Conservation (phyloP, 2,888 invertebrate genomes). For the Labia minor region DNA sequence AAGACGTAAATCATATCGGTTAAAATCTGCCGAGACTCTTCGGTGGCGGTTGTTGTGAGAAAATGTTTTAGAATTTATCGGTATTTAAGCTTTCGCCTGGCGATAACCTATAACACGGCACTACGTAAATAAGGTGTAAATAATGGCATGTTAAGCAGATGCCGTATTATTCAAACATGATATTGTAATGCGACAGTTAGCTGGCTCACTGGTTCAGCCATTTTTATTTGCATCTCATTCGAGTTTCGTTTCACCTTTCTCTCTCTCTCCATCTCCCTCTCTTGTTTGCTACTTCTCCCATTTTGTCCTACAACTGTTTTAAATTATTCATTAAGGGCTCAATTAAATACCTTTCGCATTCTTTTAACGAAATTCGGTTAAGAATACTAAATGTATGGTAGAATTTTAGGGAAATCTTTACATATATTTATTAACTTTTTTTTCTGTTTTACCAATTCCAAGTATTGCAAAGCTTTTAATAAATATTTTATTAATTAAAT, state of each 20-base stretch:
- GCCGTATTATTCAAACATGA: slow-evolving; percentile 13
- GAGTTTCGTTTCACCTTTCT: too few relatives aligned
- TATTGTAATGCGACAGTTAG: slow-evolving; percentile 7
- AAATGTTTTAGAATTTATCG: background rate
- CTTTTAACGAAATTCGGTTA: too few relatives aligned
- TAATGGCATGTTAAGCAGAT: slow-evolving; percentile 13
- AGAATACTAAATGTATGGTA: too few relatives aligned
- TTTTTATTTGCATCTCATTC: slow-evolving; percentile 13
- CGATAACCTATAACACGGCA: background rate
- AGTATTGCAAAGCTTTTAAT: too few relatives aligned
- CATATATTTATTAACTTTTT: too few relatives aligned
- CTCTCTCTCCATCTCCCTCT: too few relatives aligned
- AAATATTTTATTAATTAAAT: too few relatives aligned
- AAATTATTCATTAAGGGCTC: slow-evolving; percentile 1
- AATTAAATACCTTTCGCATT: background rate
- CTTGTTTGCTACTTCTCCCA: background rate
- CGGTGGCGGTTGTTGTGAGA: background rate
- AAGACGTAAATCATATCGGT: background rate
- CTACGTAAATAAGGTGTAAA: slow-evolving; percentile 4
- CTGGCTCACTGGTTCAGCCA: background rate
- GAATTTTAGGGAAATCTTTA: too few relatives aligned
- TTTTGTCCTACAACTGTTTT: background rate
- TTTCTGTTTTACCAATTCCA: too few relatives aligned
- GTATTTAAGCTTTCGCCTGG: background rate
- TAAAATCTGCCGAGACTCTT: background rate